Conservation (phyloP, 1,140 invertebrate species). For the Zaprionus taronus region DNA sequence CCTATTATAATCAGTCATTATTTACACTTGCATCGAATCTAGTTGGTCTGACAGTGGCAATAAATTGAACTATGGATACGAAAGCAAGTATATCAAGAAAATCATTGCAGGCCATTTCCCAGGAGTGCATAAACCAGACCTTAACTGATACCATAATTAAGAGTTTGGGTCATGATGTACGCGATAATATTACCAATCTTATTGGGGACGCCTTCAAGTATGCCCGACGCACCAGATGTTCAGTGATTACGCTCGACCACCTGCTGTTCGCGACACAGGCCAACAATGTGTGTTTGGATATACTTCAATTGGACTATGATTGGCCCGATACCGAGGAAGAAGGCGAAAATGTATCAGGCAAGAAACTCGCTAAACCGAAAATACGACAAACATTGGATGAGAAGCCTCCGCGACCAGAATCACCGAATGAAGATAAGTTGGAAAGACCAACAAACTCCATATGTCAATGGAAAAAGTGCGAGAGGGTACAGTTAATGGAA, state of each 20-base stretch:
- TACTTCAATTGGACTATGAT: conserved; percentile 7
- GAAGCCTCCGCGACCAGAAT: background rate
- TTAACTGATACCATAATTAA: background rate
- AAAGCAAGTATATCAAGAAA: conserved; percentile 13
- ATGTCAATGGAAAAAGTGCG: conserved; percentile 17
- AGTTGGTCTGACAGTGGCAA: background rate
- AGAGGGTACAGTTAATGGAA: conserved; percentile 33
- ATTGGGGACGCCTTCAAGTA: conserved; percentile 5
- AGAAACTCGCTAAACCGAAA: background rate
- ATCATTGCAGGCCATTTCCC: conserved; percentile 22
- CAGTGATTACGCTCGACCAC: conserved; percentile 10
- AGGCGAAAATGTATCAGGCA: background rate
- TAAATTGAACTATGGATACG: background rate
- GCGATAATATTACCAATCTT: background rate
- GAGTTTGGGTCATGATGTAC: background rate
- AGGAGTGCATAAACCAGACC: background rate
- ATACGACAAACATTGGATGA: background rate
- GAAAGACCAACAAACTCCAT: background rate
- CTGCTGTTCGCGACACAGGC: conserved; percentile 5
- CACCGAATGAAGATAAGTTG: background rate
- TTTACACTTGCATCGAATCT: background rate
- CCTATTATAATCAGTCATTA: background rate
- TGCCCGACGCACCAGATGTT: conserved; percentile 6
- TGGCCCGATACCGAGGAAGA: background rate
- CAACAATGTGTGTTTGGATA: background rate